phyloP scores from a whole-genome alignment of 1,140 invertebrate species.

The Eulimnadia texana region DNA sequence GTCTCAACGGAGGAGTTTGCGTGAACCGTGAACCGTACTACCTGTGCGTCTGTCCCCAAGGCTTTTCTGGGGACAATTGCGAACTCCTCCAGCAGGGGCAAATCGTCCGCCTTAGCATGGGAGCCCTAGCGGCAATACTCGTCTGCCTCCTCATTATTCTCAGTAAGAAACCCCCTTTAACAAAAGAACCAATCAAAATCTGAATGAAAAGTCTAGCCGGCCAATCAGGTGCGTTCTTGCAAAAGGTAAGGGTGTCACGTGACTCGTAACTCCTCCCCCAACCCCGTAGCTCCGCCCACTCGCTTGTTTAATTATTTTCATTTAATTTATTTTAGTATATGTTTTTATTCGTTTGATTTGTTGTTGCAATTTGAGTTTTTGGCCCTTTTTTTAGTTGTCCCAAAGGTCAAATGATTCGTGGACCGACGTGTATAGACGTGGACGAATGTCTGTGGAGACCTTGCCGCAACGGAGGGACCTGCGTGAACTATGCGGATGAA shows the following conservation, averaged over 20 bases:
- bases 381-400: conserved; percentile 43
- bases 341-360: conserved; percentile 6
- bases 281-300: not conserved
- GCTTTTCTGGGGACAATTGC: conserved; percentile 87
- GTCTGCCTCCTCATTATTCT: conserved; percentile 87
- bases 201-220: no score
- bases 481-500: conserved; percentile 49
- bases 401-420: conserved; percentile 43
- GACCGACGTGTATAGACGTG: conserved; percentile 50
- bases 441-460: conserved; percentile 51
- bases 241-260: not conserved
- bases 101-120: conserved; percentile 82
- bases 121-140: conserved; percentile 78
- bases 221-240: no score
- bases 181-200: not conserved
- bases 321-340: conserved; percentile 14
- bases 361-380: not conserved
- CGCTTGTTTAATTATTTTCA: not conserved
- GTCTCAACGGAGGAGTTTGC: conserved; percentile 75
- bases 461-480: conserved; percentile 56
- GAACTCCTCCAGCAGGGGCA: conserved; percentile 82
- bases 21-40: conserved; percentile 73
- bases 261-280: no score
- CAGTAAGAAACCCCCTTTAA: conserved; percentile 46
- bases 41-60: conserved; percentile 54